Evolutionary conservation across 2,888 invertebrate genomes (phyloP).

Genomic region (Temnothorax rugatulus): DNA sequence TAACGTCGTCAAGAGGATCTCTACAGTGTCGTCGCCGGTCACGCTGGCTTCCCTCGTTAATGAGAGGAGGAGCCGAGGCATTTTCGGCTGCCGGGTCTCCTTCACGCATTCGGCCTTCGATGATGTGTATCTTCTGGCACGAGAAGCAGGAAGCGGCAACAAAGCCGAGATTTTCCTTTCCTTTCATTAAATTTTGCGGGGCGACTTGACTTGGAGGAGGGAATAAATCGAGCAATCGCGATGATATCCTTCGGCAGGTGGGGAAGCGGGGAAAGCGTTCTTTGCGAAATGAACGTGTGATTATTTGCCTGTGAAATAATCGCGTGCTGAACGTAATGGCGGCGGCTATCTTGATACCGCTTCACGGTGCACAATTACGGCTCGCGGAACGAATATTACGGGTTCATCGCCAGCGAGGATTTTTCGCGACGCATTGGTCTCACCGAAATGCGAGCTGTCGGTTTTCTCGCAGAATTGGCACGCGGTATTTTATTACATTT

Average conservation of each 20-base stretch:
- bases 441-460: neutral
- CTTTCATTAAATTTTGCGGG: neutral
- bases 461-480: neutral
- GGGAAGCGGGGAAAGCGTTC: neutral
- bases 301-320: slow-evolving; percentile 49
- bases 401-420: neutral
- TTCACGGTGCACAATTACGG: slow-evolving; percentile 4
- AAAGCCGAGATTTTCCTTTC: slow-evolving; percentile 9
- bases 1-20: slow-evolving; percentile 39
- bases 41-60: slow-evolving; percentile 59
- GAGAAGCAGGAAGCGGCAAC: slow-evolving; percentile 42
- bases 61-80: slow-evolving; percentile 47
- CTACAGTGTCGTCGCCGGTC: slow-evolving; percentile 43
- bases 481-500: slow-evolving; percentile 16
- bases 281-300: slow-evolving; percentile 10
- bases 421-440: slow-evolving; percentile 12
- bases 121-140: slow-evolving; percentile 26
- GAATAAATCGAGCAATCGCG: slow-evolving; percentile 32
- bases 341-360: slow-evolving; percentile 19
- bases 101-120: slow-evolving; percentile 36
- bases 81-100: slow-evolving; percentile 38
- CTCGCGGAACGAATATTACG: slow-evolving; percentile 1
- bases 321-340: slow-evolving; percentile 7
- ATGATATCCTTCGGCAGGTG: slow-evolving; percentile 10
- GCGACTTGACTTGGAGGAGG: neutral